Evolutionary conservation across 1,140 invertebrate genomes (phyloP), one percentile per base, ranked within the genome.

Genomic region (Conopomorpha cramerella): DNA sequence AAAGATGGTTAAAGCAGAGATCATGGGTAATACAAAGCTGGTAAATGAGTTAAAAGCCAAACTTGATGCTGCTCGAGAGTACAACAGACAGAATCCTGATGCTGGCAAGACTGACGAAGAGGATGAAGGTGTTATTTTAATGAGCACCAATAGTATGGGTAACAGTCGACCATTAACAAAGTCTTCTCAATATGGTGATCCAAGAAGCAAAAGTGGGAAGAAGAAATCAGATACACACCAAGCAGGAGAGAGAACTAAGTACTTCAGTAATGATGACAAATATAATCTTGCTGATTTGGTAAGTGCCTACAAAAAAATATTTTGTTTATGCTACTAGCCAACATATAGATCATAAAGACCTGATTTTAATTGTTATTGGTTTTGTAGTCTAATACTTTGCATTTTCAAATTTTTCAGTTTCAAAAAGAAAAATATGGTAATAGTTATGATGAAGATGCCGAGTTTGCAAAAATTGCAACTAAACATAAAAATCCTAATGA

Each of bases 201-300:
- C 60, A 29, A 61, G 57, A 15, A 63, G 56, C 25, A 66, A 82
- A 62, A 61, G 71, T 30, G 53, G 59, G 36, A 80, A 81, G 64
- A 78, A 80, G 33, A 83, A 85, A 76, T 78, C 85, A 19, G 82
- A 86, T 39, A 96, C 92, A 7, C 90, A 96, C 57, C 65, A 81
- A 30, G 77, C 76, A 39, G 88, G 89, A 1, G 78, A 93, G 56
- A 81, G 93, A 48, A 78, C 86, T 10, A 82, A 87, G 37, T 95
- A 96, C 74, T 96, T 94, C 80, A 84, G 88, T 25, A 92, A 96
- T 78, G 93, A 96, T 81, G 92, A 96, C 58, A 88, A 88, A 66
- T 89, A 91, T 74, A 86, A 89, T 27, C 82, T 97, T 8, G 83
- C 90, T 64, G 81, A 92, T 61, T 90, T 97, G 89, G 90, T 92